These are phyloP conservation scores for Cryptotermes secundus DNA, from an alignment of 1,140 invertebrate genomes.

Conservation along the genomic window DNA sequence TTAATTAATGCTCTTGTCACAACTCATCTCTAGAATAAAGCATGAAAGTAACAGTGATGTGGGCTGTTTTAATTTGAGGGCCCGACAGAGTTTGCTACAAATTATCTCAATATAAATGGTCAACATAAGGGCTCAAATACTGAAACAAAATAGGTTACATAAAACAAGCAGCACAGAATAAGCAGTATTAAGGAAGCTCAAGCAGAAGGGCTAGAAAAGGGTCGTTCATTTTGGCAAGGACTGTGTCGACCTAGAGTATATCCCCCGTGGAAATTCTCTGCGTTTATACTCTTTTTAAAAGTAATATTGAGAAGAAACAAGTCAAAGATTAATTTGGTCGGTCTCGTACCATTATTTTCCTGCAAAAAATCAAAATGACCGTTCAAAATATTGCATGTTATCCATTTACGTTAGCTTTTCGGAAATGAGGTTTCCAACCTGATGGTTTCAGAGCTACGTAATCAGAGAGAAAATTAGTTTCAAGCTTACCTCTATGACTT, in stretches of 20 bases:
- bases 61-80: background rate
- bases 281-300: background rate
- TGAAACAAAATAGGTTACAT: background rate
- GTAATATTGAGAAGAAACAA: background rate
- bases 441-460: too few relatives aligned
- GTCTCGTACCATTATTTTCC: background rate
- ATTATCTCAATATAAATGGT: background rate
- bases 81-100: background rate
- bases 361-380: background rate
- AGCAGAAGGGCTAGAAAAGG: background rate
- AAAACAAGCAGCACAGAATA: background rate
- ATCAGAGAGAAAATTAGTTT: too few relatives aligned
- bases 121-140: background rate
- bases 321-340: background rate
- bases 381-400: too few relatives aligned
- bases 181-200: background rate
- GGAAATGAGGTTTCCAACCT: too few relatives aligned
- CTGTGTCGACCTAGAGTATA: background rate
- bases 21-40: background rate
- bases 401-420: too few relatives aligned
- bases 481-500: too few relatives aligned
- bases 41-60: background rate
- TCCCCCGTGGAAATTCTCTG: background rate
- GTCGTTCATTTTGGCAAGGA: background rate
- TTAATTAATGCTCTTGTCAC: background rate